Base-by-base conservation (phyloP, 2,888 invertebrate species). In the Xestia rhomboidea region DNA sequence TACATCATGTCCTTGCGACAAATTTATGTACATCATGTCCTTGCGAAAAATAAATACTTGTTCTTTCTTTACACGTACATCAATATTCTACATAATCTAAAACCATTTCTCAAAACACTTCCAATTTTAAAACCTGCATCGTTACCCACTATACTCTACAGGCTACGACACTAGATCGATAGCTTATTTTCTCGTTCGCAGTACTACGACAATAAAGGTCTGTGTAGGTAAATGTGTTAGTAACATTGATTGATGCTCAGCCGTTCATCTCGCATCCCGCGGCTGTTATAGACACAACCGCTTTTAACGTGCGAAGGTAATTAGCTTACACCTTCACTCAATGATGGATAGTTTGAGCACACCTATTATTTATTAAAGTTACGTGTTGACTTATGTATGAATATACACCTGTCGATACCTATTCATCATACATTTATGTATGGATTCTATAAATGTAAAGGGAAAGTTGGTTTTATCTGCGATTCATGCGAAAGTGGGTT, bases 181-280 rank as follows among this genome's bases (percentile, higher is more conserved):
- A 79, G 68, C 67, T 81, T 81, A 78, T 84, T 83, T 83, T 79
- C 79, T 76, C 81, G 79, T 73, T 80, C 76, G 60, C 81, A 79
- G 68, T 79, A 72, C 79, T 73, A 78, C 79, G 81, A 79, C 82
- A 86, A 84, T 86, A 87, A 81, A 87, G 78, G 82, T 77, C 66
- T 79, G 68, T 83, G 79, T 77, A 76, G 68, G 80, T 87, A 82
- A 74, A 83, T 81, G 76, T 88, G 89, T 87, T 89, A 89, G 89
- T 90, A 90, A 91, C 91, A 89, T 90, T 92, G 93, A 93, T 93
- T 91, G 91, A 92, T 92, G 91, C 87, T 87, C 84, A 83, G 86
- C 85, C 90, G 92, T 92, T 91, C 91, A 90, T 92, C 90, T 90
- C 87, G 75, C 79, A 86, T 82, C 86, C 87, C 79, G 84, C 79